A percentile compares a stretch with the other conserved stretches of the same genome.
Evolutionary conservation across 35 echinoderm and acorn worm species (phyloP).

Genomic region (Eucidaris tribuloides): DNA sequence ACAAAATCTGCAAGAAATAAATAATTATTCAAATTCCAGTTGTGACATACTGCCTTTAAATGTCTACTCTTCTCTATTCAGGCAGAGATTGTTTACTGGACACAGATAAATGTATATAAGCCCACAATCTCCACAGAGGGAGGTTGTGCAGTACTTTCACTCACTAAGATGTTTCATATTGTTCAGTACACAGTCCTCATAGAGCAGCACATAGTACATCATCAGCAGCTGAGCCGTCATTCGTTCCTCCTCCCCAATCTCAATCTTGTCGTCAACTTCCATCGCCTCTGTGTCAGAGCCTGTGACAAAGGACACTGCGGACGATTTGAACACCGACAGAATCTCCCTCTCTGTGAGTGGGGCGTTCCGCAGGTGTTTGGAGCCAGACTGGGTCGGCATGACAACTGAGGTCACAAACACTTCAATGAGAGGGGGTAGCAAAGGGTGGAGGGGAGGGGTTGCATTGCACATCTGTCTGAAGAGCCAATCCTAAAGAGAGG

Average conservation of each 20-base stretch:
- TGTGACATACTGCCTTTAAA: no score
- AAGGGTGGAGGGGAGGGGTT: constrained; percentile 77
- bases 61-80: no score
- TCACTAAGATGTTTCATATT: constrained; percentile 85
- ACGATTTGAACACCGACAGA: constrained; percentile 76
- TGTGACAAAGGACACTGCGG: constrained; percentile 43
- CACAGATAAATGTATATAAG: no score
- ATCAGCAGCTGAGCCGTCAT: constrained; percentile 86
- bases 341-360: constrained; percentile 90
- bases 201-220: constrained; percentile 93
- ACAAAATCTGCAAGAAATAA: no score
- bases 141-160: background rate
- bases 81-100: no score
- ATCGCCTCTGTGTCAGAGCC: constrained; percentile 8
- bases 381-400: constrained; percentile 64
- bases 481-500: constrained; percentile 85
- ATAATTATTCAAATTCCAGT: no score
- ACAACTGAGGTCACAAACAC: constrained; percentile 82
- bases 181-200: constrained; percentile 92
- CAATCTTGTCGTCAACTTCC: constrained; percentile 22
- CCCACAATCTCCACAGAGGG: no score
- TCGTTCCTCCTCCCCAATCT: constrained; percentile 2
- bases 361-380: constrained; percentile 65
- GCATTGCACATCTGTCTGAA: constrained; percentile 90
- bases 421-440: constrained; percentile 91